Base-by-base conservation (phyloP, 1,140 invertebrate genomes). In the Temnothorax longispinosus region DNA sequence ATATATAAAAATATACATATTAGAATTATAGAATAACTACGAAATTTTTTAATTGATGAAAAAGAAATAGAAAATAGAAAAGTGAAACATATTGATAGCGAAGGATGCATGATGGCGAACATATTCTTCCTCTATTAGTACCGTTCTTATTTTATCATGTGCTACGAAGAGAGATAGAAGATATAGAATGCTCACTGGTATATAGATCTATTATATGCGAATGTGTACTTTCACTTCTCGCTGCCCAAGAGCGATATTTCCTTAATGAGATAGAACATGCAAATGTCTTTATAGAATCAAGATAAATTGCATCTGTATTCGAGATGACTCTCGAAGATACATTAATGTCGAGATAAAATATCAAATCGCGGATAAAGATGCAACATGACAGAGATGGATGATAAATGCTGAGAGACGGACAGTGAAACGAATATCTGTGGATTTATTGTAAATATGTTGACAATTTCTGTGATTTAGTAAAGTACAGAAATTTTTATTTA, bases 211-310 rank as follows among this genome's bases (percentile, higher is more conserved):
- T 44, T 71, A 62, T 67, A 4, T 50, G 18, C 15, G 41, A 84
- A 74, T 60, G 41, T 60, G 18, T 7, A 35, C 38, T 82, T 60
- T 72, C 67, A 74, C 54, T 75, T 84, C 32, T 74, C 32, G 15
- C 6, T 47, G 27, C 7, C 7, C n/a, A 74, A 74, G 13, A 81
- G 32, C 56, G 47, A 60, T 74, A 84, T 60, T 67, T 67, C 60
- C 32, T 72, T n/a, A 82, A 58, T 56, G 13, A 58, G 35, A 56
- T 2, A 13, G 13, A 69, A 5, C 32, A 80, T 38, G 47, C 44
- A 52, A 38, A 69, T 69, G 35, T 64, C 41, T 76, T 27, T 47
- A 78, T 64, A 50, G 38, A 78, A 32, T 64, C 27, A 6, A 32
- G 27, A 64, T 64, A 64, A 41, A 64, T 47, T 35, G 58, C 5